Percentiles rank a stretch among this genome's conserved stretches.
These are phyloP conservation scores for Seriola dumerili DNA, from an alignment of 2,113 vertebrate genomes.

Conservation along the genomic window DNA sequence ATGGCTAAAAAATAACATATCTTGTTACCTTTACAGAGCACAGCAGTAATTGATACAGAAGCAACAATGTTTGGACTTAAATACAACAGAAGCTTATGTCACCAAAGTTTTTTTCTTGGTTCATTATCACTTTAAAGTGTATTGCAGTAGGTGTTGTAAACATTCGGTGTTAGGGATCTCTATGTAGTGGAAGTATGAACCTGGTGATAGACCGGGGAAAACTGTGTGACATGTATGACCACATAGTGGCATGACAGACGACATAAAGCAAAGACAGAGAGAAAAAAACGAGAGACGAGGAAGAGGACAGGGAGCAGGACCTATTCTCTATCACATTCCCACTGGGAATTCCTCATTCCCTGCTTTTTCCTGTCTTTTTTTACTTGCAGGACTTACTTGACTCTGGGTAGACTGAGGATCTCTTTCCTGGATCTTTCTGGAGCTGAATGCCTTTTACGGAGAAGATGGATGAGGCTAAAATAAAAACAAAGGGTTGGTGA, in stretches of 20 bases:
- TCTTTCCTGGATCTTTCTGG: constrained; percentile 87
- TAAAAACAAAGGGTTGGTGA: constrained; percentile 13
- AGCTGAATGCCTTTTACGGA: constrained; percentile 86
- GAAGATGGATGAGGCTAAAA: constrained; percentile 86
- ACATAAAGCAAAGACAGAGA: constrained; percentile 51
- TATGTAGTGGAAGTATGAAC: neutral
- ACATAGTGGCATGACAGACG: constrained; percentile 54
- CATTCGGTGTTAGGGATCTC: neutral
- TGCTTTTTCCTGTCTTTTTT: neutral
- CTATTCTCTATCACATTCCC: constrained; percentile 27
- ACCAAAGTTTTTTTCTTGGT: neutral
- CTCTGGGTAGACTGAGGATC: constrained; percentile 80
- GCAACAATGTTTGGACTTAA: neutral
- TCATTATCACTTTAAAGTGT: neutral
- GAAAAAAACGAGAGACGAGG: constrained; percentile 21
- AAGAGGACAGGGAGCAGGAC: constrained; percentile 48
- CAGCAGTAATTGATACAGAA: neutral
- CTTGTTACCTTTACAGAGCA: no score
- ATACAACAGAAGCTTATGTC: neutral
- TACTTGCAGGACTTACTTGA: constrained; percentile 76
- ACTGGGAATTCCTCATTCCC: neutral
- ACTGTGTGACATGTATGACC: constrained; percentile 41
- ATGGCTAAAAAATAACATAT: neutral
- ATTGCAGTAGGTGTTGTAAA: neutral
- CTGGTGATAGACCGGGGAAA: neutral